phyloP scores from a whole-genome alignment of 1,140 invertebrate species.

The Drosophila burlai region DNA sequence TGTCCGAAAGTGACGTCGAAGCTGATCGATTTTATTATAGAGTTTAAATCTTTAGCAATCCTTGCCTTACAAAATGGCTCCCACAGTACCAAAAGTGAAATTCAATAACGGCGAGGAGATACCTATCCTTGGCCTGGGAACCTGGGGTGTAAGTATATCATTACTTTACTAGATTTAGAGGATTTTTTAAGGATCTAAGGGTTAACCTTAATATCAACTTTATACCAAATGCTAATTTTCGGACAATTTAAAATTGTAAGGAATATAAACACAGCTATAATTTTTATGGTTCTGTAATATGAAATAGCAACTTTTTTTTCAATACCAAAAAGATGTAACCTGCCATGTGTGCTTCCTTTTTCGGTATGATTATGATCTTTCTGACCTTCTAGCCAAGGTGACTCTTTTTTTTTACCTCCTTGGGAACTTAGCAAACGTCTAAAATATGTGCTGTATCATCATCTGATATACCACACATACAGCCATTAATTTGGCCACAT shows the following conservation, averaged over 20 bases:
- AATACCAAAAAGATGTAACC: background rate
- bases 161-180: background rate
- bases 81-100: slow-evolving; percentile 86
- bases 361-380: background rate
- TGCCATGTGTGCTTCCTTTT: background rate
- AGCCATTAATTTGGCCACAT: background rate
- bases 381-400: slow-evolving; percentile 48
- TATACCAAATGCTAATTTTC: background rate
- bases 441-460: slow-evolving; percentile 20
- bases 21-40: background rate
- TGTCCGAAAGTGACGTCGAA: background rate
- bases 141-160: slow-evolving; percentile 89
- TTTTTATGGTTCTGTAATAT: too few species aligned
- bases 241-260: background rate
- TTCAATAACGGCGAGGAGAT: slow-evolving; percentile 89
- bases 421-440: slow-evolving; percentile 20
- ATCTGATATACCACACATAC: slow-evolving; percentile 1
- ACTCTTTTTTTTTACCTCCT: slow-evolving; percentile 33
- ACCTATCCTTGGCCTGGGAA: slow-evolving; percentile 91
- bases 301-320: background rate
- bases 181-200: background rate
- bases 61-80: slow-evolving; percentile 48
- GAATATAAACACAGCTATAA: background rate
- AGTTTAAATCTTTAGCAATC: background rate
- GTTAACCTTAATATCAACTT: background rate